These are phyloP conservation scores for Tamandua tetradactyla DNA, from an alignment of 2,797 vertebrate species.

Conservation along the genomic window DNA sequence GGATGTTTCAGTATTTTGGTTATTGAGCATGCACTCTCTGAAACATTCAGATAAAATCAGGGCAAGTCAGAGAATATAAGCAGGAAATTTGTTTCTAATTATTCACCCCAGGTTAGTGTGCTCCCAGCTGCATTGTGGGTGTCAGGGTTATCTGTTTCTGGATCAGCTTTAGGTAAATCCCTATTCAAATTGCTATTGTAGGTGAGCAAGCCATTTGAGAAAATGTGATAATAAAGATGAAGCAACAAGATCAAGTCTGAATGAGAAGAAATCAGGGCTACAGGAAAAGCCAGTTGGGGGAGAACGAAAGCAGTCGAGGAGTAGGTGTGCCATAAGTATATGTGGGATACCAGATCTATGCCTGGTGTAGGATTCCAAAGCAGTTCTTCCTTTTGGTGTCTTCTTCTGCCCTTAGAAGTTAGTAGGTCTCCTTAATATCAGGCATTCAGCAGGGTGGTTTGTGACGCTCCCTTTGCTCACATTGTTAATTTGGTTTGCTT, in stretches of 20 bases:
- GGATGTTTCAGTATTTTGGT: background rate
- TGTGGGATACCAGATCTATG: background rate
- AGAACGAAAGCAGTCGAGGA: background rate
- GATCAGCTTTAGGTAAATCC: conserved; percentile 28
- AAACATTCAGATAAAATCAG: conserved; percentile 43
- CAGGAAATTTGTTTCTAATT: conserved; percentile 27
- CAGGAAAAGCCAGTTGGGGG: background rate
- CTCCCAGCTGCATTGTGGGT: background rate
- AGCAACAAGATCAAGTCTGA: background rate
- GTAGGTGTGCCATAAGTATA: background rate
- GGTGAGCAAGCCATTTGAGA: background rate
- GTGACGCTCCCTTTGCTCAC: background rate
- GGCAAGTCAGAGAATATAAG: conserved; percentile 61
- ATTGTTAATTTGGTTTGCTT: background rate
- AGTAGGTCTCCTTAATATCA: background rate
- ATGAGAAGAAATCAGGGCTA: background rate
- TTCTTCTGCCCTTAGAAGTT: background rate
- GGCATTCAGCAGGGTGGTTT: background rate
- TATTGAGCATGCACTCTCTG: background rate
- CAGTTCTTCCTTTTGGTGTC: background rate
- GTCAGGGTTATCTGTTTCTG: background rate
- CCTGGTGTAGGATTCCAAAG: background rate
- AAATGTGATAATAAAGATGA: conserved; percentile 16
- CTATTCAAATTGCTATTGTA: background rate
- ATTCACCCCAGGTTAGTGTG: background rate